These are phyloP conservation scores for Gavialis gangeticus DNA, from an alignment of 2,113 vertebrate species.

Conservation along the genomic window DNA sequence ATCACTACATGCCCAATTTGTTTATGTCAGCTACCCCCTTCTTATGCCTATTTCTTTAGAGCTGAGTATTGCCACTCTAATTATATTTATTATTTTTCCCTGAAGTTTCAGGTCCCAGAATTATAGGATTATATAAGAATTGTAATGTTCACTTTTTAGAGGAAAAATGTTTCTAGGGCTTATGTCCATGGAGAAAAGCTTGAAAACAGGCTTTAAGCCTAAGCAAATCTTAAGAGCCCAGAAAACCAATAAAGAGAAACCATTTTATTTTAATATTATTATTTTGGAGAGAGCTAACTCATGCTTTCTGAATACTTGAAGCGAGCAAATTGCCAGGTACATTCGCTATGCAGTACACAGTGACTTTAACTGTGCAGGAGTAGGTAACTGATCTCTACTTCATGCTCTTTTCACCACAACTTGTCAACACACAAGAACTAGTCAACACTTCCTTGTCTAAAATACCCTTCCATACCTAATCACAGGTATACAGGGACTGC, in stretches of 20 bases:
- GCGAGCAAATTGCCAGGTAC: not conserved
- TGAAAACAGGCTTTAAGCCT: not conserved
- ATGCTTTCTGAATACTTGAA: not conserved
- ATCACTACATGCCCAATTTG: not conserved
- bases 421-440: not conserved
- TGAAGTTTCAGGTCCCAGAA: not conserved
- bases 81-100: not conserved
- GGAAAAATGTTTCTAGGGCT: not conserved
- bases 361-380: not conserved
- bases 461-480: not conserved
- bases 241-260: not conserved
- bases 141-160: not conserved
- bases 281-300: not conserved
- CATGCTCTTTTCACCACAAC: not conserved
- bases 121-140: not conserved
- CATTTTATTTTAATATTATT: not conserved
- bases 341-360: not conserved
- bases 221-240: not conserved
- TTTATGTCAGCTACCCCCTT: not conserved
- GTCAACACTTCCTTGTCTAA: not conserved
- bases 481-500: not conserved
- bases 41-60: accelerated
- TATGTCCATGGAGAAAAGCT: not conserved
- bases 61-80: not conserved
- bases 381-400: not conserved